Evolutionary conservation across 2,113 vertebrate species (phyloP).

Genomic region (Tricholaema leucomelas): DNA sequence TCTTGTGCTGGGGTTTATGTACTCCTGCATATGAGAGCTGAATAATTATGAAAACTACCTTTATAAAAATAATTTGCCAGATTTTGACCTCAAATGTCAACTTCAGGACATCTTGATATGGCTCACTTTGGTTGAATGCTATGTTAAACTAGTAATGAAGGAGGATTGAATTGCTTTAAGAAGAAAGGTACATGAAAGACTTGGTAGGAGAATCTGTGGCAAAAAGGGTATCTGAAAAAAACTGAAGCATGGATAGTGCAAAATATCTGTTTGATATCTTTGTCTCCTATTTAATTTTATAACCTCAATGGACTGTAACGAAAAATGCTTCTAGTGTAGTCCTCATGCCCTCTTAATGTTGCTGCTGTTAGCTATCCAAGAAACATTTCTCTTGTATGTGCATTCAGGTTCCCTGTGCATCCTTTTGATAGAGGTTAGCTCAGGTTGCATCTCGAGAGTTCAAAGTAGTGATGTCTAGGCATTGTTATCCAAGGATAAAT

Average conservation of each 20-base stretch:
- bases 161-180: neutral
- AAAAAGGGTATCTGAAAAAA: neutral
- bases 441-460: neutral
- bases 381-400: rapidly evolving
- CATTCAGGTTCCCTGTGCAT: neutral
- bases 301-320: neutral
- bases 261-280: neutral
- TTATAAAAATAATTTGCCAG: neutral
- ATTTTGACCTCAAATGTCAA: neutral
- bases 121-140: neutral
- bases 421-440: neutral
- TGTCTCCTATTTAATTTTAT: neutral
- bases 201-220: neutral
- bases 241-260: neutral
- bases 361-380: rapidly evolving
- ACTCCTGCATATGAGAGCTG: neutral
- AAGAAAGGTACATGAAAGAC: neutral
- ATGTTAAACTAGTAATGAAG: neutral
- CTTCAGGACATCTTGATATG: neutral
- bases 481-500: neutral
- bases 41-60: neutral
- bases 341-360: neutral
- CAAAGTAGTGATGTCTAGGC: neutral
- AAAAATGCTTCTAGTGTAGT: neutral
- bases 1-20: neutral